Evolutionary conservation across 2,797 vertebrate species (phyloP), one percentile per base, ranked within the genome.

Genomic region (Saguinus oedipus): DNA sequence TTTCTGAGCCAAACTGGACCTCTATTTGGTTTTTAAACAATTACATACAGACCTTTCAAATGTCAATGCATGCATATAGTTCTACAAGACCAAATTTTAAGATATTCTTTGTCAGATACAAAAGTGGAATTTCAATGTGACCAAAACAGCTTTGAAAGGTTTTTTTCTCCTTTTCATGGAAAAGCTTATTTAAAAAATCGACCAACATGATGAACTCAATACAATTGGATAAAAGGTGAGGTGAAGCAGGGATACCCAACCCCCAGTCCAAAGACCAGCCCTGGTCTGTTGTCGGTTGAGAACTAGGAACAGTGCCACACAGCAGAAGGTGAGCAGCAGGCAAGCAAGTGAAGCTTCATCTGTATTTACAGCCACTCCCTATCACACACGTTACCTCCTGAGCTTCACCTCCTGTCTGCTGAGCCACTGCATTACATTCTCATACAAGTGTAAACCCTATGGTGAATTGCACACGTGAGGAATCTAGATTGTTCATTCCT

Each of bases 41-140:
- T 39, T 64, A 87, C 19, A 19, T 5, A 53, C 8, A 81, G 57
- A 33, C 0, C 30, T 97, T 86, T 75, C n/a, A 64, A 48, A 7
- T 89, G 22, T 57, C 10, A 1, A 57, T 27, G 59, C 42, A 87
- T 46, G 64, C 6, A 39, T 13, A 30, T 39, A 88, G 17, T 26
- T 57, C 50, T 36, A 17, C 1, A 57, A 44, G 30, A 50, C n/a
- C 17, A 86, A 72, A 55, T 79, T 79, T 95, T 90, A 50, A 91
- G 26, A 76, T 24, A 76, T 55, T 70, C 88, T 90, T 81, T 59
- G n/a, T 80, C 2, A 64, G 7, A 42, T 39, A 74, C 13, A 59
- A 93, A 96, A 93, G 42, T 59, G 4, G 4, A 86, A 94, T 88
- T 96, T 90, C 79, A 72, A 87, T 70, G 17, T 81, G 15, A 53